phyloP scores from a whole-genome alignment of 2,888 invertebrate genomes.

The Dryobota labecula region DNA sequence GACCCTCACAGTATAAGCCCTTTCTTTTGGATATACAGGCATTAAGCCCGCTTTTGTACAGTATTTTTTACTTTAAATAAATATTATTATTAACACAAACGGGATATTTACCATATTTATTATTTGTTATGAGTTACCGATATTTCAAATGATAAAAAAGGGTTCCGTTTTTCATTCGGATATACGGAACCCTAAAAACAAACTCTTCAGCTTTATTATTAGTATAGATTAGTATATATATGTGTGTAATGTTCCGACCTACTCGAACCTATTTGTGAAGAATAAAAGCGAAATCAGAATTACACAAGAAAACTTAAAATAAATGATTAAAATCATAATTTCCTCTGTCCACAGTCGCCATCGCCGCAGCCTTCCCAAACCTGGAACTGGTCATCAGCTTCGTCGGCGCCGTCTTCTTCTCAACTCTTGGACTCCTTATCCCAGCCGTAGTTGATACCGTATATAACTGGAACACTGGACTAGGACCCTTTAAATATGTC shows the following conservation, averaged over 20 bases:
- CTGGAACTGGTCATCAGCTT: constrained; percentile 96
- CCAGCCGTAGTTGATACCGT: constrained; percentile 94
- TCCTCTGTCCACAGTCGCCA: constrained; percentile 88
- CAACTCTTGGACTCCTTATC: constrained; percentile 93
- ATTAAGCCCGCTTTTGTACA: too few relatives aligned
- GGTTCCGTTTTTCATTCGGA: too few relatives aligned
- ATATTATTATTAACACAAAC: too few relatives aligned
- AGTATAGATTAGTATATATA: too few relatives aligned
- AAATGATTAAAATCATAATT: neutral
- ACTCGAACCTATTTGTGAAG: neutral
- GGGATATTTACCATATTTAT: too few relatives aligned
- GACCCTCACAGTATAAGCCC: too few relatives aligned
- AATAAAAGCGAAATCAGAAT: neutral
- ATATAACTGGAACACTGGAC: constrained; percentile 92
- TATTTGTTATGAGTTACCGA: too few relatives aligned
- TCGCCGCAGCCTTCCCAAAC: constrained; percentile 95
- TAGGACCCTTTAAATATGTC: constrained; percentile 92
- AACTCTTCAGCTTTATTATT: too few relatives aligned
- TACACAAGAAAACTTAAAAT: neutral
- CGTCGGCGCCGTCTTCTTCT: constrained; percentile 95
- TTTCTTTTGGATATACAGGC: too few relatives aligned
- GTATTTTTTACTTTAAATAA: too few relatives aligned
- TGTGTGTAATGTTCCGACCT: neutral
- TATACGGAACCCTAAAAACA: too few relatives aligned
- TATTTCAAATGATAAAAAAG: too few relatives aligned